Base-by-base conservation (phyloP, 2,888 invertebrate species). In the Epinotia ramella region DNA sequence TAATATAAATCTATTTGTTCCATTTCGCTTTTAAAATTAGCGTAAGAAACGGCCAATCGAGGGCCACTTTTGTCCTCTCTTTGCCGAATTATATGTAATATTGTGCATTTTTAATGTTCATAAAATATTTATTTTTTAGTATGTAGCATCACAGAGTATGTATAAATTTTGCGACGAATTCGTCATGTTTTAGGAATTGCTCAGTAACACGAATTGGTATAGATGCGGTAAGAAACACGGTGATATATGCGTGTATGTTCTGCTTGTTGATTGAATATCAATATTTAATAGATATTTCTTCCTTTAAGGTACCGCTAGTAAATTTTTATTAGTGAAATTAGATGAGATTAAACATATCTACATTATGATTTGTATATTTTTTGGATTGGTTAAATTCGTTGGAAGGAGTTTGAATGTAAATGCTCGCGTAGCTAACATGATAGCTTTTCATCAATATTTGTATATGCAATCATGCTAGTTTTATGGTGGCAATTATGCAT, bases 31-130 rank as follows among this genome's bases (percentile, higher is more conserved):
- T 75, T 76, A 72, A 77, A 63, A 33, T 67, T 72, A 72, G 76
- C 60, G 33, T 70, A 65, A 67, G 71, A 66, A 24, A 73, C 75
- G 77, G 77, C 77, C 76, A 57, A 64, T 18, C 63, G 77, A 68
- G 84, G 81, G 83, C 82, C 81, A 79, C 79, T 80, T 80, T 78
- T 78, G 83, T 84, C 86, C 88, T 88, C 88, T 88, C 85, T 83
- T 85, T 84, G 80, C 86, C 87, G 89, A 90, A 90, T 91, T 89
- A 87, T 87, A 82, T 84, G 77, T 82, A 77, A 78, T 81, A 80
- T 80, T 75, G 57, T 75, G 67, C 68, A 72, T 76, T 77, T 69
- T 73, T 71, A 16, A 75, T 76, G 64, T 56, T 62, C 67, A 68
- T 73, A 18, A 33, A 53, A 69, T 77, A 73, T 75, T 73, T 69